Evolutionary conservation across 2,113 vertebrate species (phyloP).

Genomic region (Amphilophus citrinellus): DNA sequence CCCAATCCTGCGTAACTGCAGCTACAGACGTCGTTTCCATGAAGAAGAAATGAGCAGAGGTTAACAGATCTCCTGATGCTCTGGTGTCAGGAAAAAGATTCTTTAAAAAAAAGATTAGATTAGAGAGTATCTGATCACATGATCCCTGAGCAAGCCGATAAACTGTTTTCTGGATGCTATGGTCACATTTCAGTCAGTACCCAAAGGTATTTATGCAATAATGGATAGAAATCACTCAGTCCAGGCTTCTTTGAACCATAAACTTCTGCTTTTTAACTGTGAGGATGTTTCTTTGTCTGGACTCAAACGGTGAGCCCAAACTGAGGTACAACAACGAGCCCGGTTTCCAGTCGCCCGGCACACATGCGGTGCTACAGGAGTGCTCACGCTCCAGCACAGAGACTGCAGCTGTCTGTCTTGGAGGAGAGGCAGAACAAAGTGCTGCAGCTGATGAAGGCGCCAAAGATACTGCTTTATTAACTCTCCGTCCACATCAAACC

Average conservation of each 20-base stretch:
- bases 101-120: neutral
- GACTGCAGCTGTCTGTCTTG: constrained; percentile 60
- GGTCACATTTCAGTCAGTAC: neutral
- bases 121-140: neutral
- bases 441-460: constrained; percentile 78
- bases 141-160: neutral
- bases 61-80: rapidly evolving
- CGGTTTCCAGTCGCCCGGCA: neutral
- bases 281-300: neutral
- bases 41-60: neutral
- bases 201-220: neutral
- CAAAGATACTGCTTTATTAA: constrained; percentile 83
- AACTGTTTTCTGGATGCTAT: neutral
- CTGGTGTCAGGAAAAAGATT: neutral
- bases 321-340: neutral
- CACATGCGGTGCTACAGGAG: constrained; percentile 8
- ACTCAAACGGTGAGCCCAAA: neutral
- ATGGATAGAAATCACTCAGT: neutral
- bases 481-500: constrained; percentile 84
- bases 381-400: neutral
- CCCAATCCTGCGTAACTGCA: neutral
- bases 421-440: constrained; percentile 74
- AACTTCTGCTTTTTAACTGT: neutral
- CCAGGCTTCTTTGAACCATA: neutral
- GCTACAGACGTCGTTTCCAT: neutral